Base-by-base conservation (phyloP, 2,113 vertebrate genomes). In the Sorex fumeus region DNA sequence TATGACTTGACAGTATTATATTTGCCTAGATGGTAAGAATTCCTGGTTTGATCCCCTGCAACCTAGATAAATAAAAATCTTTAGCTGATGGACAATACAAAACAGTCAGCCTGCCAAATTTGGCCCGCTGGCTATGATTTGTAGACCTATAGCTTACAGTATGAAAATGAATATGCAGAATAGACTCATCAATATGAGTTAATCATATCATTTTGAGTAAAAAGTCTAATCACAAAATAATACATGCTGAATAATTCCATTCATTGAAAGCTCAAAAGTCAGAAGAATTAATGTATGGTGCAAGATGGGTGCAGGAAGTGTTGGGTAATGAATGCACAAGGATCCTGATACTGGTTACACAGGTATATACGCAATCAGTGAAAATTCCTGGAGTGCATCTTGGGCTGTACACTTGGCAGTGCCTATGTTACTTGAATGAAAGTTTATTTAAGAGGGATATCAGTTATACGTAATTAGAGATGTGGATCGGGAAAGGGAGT, bases 131-230 rank as follows among this genome's bases (percentile, higher is more conserved):
- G 3, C 67, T 36, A 53, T 75, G 69, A 36, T 94, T 94, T 87
- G 36, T 45, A 28, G 30, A 74, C 60, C 32, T 16, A 10, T 45
- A 9, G 13, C 71, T 81, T 90, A 13, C 6, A 60, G 45, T n/a
- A 69, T 86, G 62, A 88, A 43, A 88, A 57, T 88, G 79, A 90
- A 45, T 43, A 1, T 92, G 47, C 40, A 79, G 34, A 84, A 67
- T 15, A 36, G 32, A 50, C 53, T 53, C 2, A 40, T 87, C 62
- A 64, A 23, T 72, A n/a, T 86, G 18, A 60, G 74, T 90, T 80
- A 74, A 79, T 70, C 50, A 79, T 18, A 23, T 84, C 64, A 87
- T 72, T 94, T 53, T 95, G 74, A 94, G 11, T 93, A 53, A 70
- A 94, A 91, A 75, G 72, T 57, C 60, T 87, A 85, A 60, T 81